phyloP scores from a whole-genome alignment of 2,888 invertebrate genomes.

The Eupeodes luniger region DNA sequence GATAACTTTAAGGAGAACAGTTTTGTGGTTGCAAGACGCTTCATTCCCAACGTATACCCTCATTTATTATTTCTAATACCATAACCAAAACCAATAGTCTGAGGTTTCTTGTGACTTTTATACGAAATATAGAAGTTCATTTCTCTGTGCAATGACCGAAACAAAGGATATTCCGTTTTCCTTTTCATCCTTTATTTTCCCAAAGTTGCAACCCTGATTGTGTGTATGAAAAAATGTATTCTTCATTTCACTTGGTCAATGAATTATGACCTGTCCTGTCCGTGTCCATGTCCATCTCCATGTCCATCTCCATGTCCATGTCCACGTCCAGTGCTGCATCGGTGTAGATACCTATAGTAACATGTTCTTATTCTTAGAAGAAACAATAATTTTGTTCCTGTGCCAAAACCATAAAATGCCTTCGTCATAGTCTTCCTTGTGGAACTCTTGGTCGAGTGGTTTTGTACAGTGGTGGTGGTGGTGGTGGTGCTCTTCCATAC shows the following conservation, averaged over 20 bases:
- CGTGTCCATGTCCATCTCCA: background rate
- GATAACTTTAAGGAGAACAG: constrained; percentile 27
- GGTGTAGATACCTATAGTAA: background rate
- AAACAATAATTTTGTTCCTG: constrained; percentile 17
- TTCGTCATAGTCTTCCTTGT: background rate
- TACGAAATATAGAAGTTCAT: background rate
- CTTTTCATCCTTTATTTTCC: background rate
- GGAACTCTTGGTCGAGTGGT: constrained; percentile 30
- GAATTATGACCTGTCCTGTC: constrained; percentile 69
- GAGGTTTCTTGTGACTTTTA: constrained; percentile 54
- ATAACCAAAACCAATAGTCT: constrained; percentile 64
- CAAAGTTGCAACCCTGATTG: constrained; percentile 31
- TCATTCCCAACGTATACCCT: constrained; percentile 17
- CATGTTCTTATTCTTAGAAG: constrained; percentile 46
- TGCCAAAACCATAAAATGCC: constrained; percentile 43
- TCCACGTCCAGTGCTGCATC: constrained; percentile 27
- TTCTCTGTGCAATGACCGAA: constrained; percentile 62
- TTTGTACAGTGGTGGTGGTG: constrained; percentile 25
- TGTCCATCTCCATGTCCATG: background rate
- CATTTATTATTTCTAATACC: constrained; percentile 67
- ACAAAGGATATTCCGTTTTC: constrained; percentile 41
- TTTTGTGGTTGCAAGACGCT: constrained; percentile 60
- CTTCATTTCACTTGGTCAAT: constrained; percentile 70
- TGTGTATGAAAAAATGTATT: constrained; percentile 68
- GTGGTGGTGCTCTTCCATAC: constrained; percentile 48